These are phyloP conservation scores for Limnothrissa miodon DNA, from an alignment of 2,113 vertebrate species.

Conservation along the genomic window DNA sequence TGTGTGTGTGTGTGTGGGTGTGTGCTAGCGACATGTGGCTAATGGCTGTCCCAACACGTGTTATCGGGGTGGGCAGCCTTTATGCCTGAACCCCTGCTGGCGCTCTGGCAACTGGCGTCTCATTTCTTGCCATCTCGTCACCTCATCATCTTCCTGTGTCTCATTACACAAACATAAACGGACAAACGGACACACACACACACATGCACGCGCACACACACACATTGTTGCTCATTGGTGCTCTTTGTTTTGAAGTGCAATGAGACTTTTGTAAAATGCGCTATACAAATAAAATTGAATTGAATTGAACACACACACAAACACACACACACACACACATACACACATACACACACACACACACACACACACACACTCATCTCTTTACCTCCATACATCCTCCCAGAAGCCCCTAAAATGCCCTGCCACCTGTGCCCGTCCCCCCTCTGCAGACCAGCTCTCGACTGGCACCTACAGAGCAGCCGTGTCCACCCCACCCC, in stretches of 20 bases:
- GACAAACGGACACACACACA: neutral
- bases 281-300: too few relatives aligned
- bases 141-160: neutral
- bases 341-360: neutral
- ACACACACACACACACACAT: neutral
- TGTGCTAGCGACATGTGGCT: neutral
- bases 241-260: too few relatives aligned
- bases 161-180: neutral
- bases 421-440: conserved; percentile 7
- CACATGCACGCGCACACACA: neutral
- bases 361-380: neutral
- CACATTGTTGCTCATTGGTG: too few relatives aligned
- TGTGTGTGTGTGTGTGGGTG: neutral
- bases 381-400: neutral
- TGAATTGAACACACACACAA: neutral
- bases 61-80: neutral
- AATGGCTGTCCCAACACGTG: conserved; percentile 7
- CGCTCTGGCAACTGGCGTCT: neutral
- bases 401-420: neutral
- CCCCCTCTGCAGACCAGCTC: too few relatives aligned
- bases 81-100: neutral
- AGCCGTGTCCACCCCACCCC: neutral
- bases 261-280: too few relatives aligned
- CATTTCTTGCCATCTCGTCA: neutral
- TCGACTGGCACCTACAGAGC: too few relatives aligned